Evolutionary conservation across 2,888 invertebrate species (phyloP), one percentile per base, ranked within the genome.

Genomic region (Trissolcus brochymenae): DNA sequence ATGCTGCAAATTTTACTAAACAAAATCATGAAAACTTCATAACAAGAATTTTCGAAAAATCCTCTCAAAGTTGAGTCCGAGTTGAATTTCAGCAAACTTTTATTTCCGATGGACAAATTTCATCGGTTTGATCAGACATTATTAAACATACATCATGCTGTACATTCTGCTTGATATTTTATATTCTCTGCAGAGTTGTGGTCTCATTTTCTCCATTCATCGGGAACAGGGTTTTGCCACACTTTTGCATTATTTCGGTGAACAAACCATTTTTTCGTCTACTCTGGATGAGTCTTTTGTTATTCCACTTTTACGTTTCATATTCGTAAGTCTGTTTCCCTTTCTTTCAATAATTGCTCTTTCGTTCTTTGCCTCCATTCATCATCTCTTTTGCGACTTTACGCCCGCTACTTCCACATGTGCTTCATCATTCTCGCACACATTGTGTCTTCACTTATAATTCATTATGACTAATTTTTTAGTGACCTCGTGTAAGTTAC

Each of bases 341-440:
- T 66, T 67, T 61, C 67, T 67, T 74, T 56, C 62, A 73, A 66
- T 61, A 67, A 74, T 50, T 66, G 59, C 57, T 67, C 56, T 61
- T 21, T 57, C 21, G 41, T 51, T 62, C 64, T 54, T 13, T 66
- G 16, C 13, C n/a, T 46, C 17, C 35, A 54, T 66, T 60, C 25
- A 53, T 53, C 49, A 9, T 57, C 55, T 11, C 49, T 35, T 60
- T 43, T 60, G 46, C 19, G 6, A 55, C 43, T 51, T 67, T 16
- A 57, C 56, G 46, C 53, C 16, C 19, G 25, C n/a, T 53, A 62
- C 61, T 61, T 51, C 53, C 46, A 17, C 56, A n/a, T 62, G 29
- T 67, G 14, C 25, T 16, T 43, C 54, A 61, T 67, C 74, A 74
- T 62, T 62, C 57, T 74, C 74, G 46, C 46, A 6, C 13, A 9